A percentile compares a stretch with the other conserved stretches of the same genome.
Evolutionary conservation across 2,113 vertebrate genomes (phyloP).

Genomic region (Platycercus adscitus): DNA sequence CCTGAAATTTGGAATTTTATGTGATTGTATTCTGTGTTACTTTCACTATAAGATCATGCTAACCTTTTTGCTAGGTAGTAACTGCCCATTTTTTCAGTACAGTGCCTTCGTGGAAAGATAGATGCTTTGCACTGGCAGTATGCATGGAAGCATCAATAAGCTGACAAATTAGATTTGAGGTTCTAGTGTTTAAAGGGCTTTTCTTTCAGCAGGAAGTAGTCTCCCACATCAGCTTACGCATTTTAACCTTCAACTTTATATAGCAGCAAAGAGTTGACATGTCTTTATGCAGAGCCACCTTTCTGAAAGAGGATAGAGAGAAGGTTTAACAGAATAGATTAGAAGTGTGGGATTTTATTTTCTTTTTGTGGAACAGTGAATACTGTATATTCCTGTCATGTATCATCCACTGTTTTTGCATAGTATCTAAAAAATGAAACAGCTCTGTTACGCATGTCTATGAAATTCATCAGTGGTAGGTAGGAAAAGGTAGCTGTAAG

Average conservation of each 20-base stretch:
- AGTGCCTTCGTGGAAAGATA: neutral
- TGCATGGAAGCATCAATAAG: neutral
- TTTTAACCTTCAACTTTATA: constrained; percentile 65
- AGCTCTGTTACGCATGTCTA: neutral
- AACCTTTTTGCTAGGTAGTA: neutral
- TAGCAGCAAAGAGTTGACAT: constrained; percentile 26
- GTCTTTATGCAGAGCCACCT: neutral
- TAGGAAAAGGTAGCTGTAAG: neutral
- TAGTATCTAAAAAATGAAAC: neutral
- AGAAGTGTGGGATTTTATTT: neutral
- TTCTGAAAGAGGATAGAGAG: constrained; percentile 23
- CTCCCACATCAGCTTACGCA: constrained; percentile 28
- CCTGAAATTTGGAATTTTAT: neutral
- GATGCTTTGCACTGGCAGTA: neutral
- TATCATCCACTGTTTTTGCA: neutral
- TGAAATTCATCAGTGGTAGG: neutral
- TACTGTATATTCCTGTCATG: neutral
- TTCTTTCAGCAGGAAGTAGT: constrained; percentile 59
- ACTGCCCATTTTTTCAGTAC: neutral
- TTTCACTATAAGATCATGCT: neutral
- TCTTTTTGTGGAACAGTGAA: neutral
- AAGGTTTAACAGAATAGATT: constrained; percentile 9
- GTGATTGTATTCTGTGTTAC: neutral
- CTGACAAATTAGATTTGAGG: constrained; percentile 35
- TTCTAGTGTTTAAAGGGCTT: constrained; percentile 53